Percentiles rank a stretch among this genome's conserved stretches.
Evolutionary conservation across 2,888 invertebrate genomes (phyloP).

Genomic region (Campoplex capitator): DNA sequence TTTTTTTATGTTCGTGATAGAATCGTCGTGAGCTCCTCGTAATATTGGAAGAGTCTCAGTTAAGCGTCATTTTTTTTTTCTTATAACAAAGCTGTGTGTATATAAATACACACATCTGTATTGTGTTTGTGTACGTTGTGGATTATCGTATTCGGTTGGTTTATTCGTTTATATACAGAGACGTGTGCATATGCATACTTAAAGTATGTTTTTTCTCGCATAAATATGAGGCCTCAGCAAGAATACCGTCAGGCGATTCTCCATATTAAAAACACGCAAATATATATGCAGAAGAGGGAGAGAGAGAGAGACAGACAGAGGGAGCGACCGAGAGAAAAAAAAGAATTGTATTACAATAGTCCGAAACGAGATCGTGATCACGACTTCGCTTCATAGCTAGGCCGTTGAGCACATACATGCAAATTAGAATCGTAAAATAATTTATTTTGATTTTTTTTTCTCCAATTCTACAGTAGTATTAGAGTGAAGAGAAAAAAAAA

Average conservation of each 20-base stretch:
- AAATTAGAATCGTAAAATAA: slow-evolving; percentile 47
- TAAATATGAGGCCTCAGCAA: slow-evolving; percentile 2
- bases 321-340: slow-evolving; percentile 1
- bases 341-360: slow-evolving; percentile 38
- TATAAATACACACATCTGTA: slow-evolving; percentile 33
- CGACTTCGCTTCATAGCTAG: slow-evolving; percentile 48
- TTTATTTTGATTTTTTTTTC: background rate
- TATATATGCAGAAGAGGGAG: background rate
- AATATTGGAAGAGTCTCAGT: background rate
- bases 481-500: slow-evolving; percentile 18
- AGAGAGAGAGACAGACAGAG: background rate
- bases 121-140: slow-evolving; percentile 8
- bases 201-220: slow-evolving; percentile 14
- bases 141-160: slow-evolving; percentile 51
- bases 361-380: slow-evolving; percentile 57
- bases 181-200: slow-evolving; percentile 17
- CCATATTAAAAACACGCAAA: background rate
- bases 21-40: slow-evolving; percentile 40
- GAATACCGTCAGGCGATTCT: background rate
- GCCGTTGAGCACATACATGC: slow-evolving; percentile 52
- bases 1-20: slow-evolving; percentile 50
- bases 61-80: slow-evolving; percentile 14
- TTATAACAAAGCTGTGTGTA: background rate
- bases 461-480: slow-evolving; percentile 2
- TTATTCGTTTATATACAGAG: background rate